Conservation (phyloP, 2,888 invertebrate species). For the Proisotoma minuta region DNA sequence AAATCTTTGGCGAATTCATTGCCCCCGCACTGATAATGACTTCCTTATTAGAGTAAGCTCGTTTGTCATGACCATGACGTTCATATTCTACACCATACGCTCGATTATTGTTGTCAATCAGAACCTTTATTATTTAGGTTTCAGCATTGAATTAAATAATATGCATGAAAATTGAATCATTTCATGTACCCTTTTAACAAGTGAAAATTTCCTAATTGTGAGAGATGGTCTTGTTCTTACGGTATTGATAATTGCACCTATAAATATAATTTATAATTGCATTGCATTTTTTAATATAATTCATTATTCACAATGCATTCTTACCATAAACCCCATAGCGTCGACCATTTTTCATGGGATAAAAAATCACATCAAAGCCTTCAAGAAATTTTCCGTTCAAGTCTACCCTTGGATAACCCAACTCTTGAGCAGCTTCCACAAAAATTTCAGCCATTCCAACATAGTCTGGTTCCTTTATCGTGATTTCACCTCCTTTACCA, state of each 20-base stretch:
- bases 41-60: conserved; percentile 36
- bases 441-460: conserved; percentile 58
- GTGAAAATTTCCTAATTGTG: conserved; percentile 42
- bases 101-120: conserved; percentile 31
- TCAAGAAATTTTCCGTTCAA: conserved; percentile 52
- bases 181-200: conserved; percentile 34
- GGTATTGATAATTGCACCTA: conserved; percentile 31
- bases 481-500: conserved; percentile 17
- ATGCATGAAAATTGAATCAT: too few relatives aligned
- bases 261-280: too few relatives aligned
- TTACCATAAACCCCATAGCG: conserved; percentile 29
- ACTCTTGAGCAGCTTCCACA: conserved; percentile 58
- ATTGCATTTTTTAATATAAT: too few relatives aligned
- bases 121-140: conserved; percentile 25
- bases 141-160: too few relatives aligned
- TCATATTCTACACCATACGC: conserved; percentile 37
- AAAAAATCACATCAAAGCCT: conserved; percentile 35
- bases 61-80: conserved; percentile 26
- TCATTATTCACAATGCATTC: too few relatives aligned
- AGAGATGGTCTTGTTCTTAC: conserved; percentile 33
- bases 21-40: conserved; percentile 36
- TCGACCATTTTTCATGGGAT: conserved; percentile 31
- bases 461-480: conserved; percentile 52
- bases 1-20: conserved; percentile 33
- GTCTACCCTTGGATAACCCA: conserved; percentile 56